These are phyloP conservation scores for Epizoanthus stellaris DNA, from an alignment of 92 coral and sea anemone species.

Conservation along the genomic window DNA sequence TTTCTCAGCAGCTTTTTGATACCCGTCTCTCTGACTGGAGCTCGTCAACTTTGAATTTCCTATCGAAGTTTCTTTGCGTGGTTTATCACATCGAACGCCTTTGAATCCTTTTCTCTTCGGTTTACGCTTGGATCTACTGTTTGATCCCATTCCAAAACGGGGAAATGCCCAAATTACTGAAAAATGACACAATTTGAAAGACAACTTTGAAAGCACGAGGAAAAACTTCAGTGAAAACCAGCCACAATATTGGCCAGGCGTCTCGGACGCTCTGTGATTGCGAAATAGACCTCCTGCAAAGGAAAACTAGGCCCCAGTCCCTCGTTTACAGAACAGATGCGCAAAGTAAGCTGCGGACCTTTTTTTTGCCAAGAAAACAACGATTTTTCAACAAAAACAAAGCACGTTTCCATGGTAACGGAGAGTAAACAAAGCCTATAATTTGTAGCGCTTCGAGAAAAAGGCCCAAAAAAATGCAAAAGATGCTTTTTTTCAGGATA, in stretches of 20 bases:
- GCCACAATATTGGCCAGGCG: no score
- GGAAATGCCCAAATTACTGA: neutral
- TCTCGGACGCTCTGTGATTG: neutral
- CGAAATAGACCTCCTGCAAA: neutral
- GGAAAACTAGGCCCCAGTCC: constrained; percentile 19
- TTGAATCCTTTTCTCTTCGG: constrained; percentile 18
- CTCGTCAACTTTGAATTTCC: no score
- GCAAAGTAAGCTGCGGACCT: no score
- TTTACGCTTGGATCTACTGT: constrained; percentile 15
- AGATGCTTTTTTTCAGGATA: no score
- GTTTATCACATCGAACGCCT: neutral
- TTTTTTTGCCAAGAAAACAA: neutral
- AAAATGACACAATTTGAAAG: neutral
- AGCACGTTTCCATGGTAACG: neutral
- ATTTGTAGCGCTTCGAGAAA: neutral
- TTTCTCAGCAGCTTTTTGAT: no score
- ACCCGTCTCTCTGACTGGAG: no score
- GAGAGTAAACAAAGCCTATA: constrained; percentile 9
- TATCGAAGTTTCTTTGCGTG: neutral
- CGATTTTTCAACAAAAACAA: neutral
- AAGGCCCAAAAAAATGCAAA: neutral
- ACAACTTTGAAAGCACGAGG: constrained; percentile 5
- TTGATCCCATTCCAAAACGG: constrained; percentile 15
- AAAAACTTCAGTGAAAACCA: neutral
- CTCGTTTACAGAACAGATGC: neutral